Conservation (phyloP, 2,888 invertebrate genomes). For the Mermis nigrescens region DNA sequence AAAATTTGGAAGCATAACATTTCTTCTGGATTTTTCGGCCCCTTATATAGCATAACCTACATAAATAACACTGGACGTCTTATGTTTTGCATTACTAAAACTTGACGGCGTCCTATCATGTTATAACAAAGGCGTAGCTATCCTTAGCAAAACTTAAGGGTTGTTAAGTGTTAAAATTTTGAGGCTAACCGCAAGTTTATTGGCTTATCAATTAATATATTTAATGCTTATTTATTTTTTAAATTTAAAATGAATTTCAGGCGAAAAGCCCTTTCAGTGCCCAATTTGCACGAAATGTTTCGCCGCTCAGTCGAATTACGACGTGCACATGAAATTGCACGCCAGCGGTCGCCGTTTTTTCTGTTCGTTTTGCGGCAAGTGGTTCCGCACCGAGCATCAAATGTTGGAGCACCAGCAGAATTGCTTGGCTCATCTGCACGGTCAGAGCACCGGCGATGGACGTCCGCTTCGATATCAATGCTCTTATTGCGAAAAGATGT, state of each 20-base stretch:
- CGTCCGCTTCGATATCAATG: background rate
- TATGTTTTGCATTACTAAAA: too few relatives aligned
- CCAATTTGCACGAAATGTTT: constrained; percentile 1
- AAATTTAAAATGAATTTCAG: background rate
- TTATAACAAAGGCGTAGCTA: too few relatives aligned
- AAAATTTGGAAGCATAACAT: too few relatives aligned
- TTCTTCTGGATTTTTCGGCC: too few relatives aligned
- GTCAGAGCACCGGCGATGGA: background rate
- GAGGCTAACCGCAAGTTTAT: too few relatives aligned
- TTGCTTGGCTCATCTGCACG: background rate
- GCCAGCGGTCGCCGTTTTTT: constrained; percentile 3
- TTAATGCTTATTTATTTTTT: too few relatives aligned
- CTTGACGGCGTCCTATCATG: too few relatives aligned
- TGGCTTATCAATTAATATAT: too few relatives aligned
- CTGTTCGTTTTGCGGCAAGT: constrained; percentile 2
- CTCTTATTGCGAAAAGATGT: constrained; percentile 1
- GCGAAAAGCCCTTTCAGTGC: constrained; percentile 1
- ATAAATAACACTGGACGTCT: too few relatives aligned
- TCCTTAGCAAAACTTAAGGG: too few relatives aligned
- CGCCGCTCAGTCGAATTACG: background rate
- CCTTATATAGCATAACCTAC: too few relatives aligned
- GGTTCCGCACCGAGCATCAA: background rate
- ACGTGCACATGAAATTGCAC: constrained; percentile 4
- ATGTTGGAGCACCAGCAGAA: constrained; percentile 1
- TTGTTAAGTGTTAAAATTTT: too few relatives aligned